phyloP scores from a whole-genome alignment of 2,113 vertebrate species.

The Silurus asotus region DNA sequence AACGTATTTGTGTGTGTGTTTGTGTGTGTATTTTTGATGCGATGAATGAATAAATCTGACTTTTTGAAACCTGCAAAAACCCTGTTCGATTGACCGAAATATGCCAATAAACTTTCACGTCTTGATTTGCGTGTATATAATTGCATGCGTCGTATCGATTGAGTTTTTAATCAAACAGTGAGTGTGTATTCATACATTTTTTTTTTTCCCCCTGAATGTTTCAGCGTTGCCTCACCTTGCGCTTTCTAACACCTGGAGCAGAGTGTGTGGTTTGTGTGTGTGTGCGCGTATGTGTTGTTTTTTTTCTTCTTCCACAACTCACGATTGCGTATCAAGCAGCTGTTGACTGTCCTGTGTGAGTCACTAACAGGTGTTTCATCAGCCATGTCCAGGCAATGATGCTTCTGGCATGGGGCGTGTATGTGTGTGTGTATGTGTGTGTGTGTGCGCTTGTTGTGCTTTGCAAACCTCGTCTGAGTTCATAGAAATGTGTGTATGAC shows the following conservation, averaged over 20 bases:
- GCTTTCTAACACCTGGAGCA: neutral
- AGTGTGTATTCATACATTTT: neutral
- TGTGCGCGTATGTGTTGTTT: neutral
- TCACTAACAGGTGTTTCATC: slow-evolving; percentile 51
- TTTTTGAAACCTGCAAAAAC: no score
- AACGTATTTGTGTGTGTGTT: no score
- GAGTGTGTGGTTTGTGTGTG: neutral
- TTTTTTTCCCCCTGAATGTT: neutral
- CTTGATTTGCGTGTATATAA: neutral
- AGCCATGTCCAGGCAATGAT: slow-evolving; percentile 53
- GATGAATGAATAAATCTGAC: no score
- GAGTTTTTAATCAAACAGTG: neutral
- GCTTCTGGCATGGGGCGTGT: slow-evolving; percentile 11
- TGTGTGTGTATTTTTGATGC: no score
- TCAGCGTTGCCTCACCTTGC: neutral
- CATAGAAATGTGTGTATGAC: slow-evolving; percentile 16
- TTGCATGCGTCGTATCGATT: neutral
- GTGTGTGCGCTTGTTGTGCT: slow-evolving; percentile 63
- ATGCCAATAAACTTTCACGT: no score
- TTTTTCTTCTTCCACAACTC: neutral
- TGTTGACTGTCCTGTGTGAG: slow-evolving; percentile 52
- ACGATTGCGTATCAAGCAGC: slow-evolving; percentile 38
- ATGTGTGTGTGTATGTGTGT: slow-evolving; percentile 48
- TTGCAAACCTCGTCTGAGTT: slow-evolving; percentile 2
- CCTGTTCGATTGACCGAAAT: no score